phyloP scores from a whole-genome alignment of 2,888 invertebrate species.

The Schrankia costaestrigalis region DNA sequence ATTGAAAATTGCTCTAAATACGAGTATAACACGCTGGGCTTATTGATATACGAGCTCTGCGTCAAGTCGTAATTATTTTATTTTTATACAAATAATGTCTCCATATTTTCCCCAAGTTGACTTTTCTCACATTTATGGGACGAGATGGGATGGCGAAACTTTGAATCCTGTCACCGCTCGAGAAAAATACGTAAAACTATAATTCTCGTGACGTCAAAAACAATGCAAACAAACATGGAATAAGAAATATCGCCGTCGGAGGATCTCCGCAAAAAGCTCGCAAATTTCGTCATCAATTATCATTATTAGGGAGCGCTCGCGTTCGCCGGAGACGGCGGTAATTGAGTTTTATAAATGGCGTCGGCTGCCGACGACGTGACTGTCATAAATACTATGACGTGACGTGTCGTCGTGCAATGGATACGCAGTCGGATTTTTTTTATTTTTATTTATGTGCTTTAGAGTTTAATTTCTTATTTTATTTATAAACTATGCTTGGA shows the following conservation, averaged over 20 bases:
- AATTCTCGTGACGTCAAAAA: conserved; percentile 22
- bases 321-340: conserved; percentile 56
- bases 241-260: conserved; percentile 70
- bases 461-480: conserved; percentile 2
- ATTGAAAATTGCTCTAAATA: too few species aligned
- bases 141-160: too few species aligned
- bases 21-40: too few species aligned
- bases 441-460: conserved; percentile 9
- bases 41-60: too few species aligned
- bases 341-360: conserved; percentile 80
- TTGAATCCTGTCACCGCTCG: too few species aligned
- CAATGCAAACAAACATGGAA: conserved; percentile 46
- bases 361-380: conserved; percentile 52
- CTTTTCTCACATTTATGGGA: too few species aligned
- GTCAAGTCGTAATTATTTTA: too few species aligned
- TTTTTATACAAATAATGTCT: too few species aligned
- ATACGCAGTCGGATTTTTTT: conserved; percentile 16
- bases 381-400: conserved; percentile 52
- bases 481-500: background rate
- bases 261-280: conserved; percentile 79
- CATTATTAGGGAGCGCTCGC: conserved; percentile 71
- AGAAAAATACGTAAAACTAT: background rate
- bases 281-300: conserved; percentile 80
- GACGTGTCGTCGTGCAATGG: conserved; percentile 23
- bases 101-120: too few species aligned